A percentile compares a stretch with the other conserved stretches of the same genome.
These are phyloP conservation scores for Otis tarda DNA, from an alignment of 2,113 vertebrate species.

Conservation along the genomic window DNA sequence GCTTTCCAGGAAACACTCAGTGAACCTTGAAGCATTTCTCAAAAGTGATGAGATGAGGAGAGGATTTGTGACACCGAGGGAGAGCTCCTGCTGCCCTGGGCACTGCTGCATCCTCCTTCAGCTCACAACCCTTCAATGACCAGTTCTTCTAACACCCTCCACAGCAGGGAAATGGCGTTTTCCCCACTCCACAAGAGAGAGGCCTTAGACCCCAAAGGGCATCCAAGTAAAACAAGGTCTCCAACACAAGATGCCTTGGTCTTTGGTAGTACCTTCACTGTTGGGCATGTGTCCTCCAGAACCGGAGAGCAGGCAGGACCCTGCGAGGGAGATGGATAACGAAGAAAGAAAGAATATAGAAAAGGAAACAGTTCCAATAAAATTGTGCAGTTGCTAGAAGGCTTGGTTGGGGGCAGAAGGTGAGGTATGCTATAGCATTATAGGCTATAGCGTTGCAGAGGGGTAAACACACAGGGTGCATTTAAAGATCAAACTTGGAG, in stretches of 20 bases:
- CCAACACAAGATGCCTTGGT: rapidly evolving
- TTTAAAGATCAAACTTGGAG: not conserved
- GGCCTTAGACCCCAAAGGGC: not conserved
- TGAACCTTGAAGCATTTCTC: not conserved
- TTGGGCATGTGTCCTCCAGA: not conserved
- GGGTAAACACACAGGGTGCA: not conserved
- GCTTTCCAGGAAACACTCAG: not conserved
- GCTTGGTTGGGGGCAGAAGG: not conserved
- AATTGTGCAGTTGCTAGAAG: not conserved
- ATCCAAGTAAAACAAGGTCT: not conserved
- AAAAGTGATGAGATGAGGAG: not conserved
- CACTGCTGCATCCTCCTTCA: not conserved
- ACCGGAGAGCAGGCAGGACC: not conserved
- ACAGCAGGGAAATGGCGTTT: not conserved
- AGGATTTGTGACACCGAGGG: not conserved
- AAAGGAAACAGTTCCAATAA: not conserved
- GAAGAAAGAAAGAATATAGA: not conserved
- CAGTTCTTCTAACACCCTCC: not conserved
- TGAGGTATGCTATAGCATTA: not conserved
- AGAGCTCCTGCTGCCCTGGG: not conserved
- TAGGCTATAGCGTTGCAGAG: not conserved
- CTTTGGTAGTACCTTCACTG: not conserved
- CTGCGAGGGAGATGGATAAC: rapidly evolving
- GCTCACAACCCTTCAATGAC: not conserved
- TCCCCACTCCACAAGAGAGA: not conserved